Conservation (phyloP, 37 sponge, comb jelly and placozoan genomes). For the Corticium candelabrum region DNA sequence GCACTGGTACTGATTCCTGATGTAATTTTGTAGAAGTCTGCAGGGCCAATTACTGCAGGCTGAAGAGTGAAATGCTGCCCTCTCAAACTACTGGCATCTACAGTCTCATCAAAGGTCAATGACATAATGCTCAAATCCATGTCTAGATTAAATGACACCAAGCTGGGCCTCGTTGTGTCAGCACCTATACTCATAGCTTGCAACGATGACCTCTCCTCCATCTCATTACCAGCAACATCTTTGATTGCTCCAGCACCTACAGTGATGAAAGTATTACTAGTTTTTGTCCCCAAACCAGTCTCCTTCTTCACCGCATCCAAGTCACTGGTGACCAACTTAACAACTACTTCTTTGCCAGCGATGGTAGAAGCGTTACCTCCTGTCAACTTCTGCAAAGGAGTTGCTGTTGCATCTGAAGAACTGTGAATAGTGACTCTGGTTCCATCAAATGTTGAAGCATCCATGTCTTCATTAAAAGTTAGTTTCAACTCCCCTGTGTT, state of each 20-base stretch:
- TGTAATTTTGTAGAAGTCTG: neutral
- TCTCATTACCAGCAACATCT: constrained; percentile 45
- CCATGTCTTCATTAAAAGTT: constrained; percentile 45
- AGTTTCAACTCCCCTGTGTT: constrained; percentile 48
- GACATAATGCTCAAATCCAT: constrained; percentile 35
- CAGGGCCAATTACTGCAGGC: constrained; percentile 16
- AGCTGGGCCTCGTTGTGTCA: constrained; percentile 47
- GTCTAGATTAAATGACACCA: constrained; percentile 55
- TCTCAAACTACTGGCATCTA: constrained; percentile 46
- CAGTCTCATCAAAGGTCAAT: constrained; percentile 61
- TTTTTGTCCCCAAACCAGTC: constrained; percentile 28
- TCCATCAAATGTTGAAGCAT: constrained; percentile 29
- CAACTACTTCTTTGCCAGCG: constrained; percentile 38
- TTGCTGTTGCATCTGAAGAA: neutral
- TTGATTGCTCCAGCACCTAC: constrained; percentile 25
- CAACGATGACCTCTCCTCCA: neutral
- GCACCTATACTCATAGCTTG: constrained; percentile 17
- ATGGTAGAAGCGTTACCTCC: constrained; percentile 28
- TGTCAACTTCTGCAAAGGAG: constrained; percentile 20
- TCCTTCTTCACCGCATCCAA: constrained; percentile 54
- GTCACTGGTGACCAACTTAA: constrained; percentile 32
- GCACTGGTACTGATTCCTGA: neutral
- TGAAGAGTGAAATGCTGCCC: constrained; percentile 47
- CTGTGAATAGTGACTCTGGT: constrained; percentile 40
- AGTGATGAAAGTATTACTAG: constrained; percentile 44